Evolutionary conservation across 2,113 vertebrate species (phyloP), one percentile per base, ranked within the genome.

Genomic region (Eidolon helvum): DNA sequence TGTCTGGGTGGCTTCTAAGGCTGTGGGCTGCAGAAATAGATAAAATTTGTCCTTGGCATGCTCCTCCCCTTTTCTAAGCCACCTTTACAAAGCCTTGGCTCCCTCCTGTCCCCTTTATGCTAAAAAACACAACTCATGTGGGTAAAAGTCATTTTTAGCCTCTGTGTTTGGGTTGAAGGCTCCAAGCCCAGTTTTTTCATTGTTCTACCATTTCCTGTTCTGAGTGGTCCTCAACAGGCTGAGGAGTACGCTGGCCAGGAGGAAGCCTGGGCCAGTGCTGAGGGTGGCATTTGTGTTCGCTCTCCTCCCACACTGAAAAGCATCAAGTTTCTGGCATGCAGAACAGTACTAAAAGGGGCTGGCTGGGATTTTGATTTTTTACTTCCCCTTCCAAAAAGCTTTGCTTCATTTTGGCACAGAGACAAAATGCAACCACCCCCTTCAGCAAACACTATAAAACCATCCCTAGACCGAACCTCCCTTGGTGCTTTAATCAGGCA

Each of bases 321-420:
- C 98, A 91, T 97, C 97, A 97, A 53, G 94, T 97, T 94, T 53
- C 97, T 98, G 97, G 91, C 68, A 63, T 3, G 30, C 75, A 92
- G 98, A 98, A 97, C 94, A 98, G 94, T 97, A 72, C 79, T 74
- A 9, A 97, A 94, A 96, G 91, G 0, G 19, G n/a, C 93, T 95
- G 96, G 91, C 97, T 95, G 84, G 59, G 96, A 94, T 96, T 98
- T 98, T 95, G 97, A 98, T 98, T 97, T 97, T 98, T 96, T 93
- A 96, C 92, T 97, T 94, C 93, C 80, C 40, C 10, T 97, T 97
- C 98, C 69, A 75, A 97, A 97, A 94, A 72, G 90, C 94, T 92
- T 94, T 96, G 85, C 93, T 98, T 97, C 84, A 75, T 97, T 97
- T 97, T 98, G 96, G 97, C 94, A 92, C 48, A 48, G 94, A 79